Evolutionary conservation across 64 coral and sea anemone genomes (phyloP).

Genomic region (Porites australiensis): DNA sequence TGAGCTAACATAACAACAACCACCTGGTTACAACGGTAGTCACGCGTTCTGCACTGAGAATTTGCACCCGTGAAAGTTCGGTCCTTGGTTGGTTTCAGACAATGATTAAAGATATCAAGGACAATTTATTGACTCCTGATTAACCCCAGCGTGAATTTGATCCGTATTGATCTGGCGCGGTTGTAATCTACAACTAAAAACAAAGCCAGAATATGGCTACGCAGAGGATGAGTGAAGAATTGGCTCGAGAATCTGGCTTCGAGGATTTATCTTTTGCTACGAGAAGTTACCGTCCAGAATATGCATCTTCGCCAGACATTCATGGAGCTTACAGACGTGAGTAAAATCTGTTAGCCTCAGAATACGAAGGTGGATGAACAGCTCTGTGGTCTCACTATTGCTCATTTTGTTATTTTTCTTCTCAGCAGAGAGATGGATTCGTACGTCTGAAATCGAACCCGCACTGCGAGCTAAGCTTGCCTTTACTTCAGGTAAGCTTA

Average conservation of each 20-base stretch:
- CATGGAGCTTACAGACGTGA: constrained; percentile 50
- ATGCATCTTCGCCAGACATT: constrained; percentile 72
- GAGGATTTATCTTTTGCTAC: constrained; percentile 91
- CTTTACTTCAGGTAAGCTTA: constrained; percentile 76
- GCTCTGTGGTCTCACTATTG: constrained; percentile 19
- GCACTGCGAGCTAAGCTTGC: constrained; percentile 79
- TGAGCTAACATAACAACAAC: background rate
- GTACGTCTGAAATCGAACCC: constrained; percentile 77
- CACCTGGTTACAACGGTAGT: background rate
- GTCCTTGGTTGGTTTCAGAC: background rate
- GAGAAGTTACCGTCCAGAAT: constrained; percentile 90
- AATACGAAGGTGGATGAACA: constrained; percentile 26
- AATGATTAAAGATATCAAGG: background rate
- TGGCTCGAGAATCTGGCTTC: constrained; percentile 67
- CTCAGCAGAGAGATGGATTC: constrained; percentile 60
- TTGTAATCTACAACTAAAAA: background rate
- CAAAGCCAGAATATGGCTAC: constrained; percentile 21
- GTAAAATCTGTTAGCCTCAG: constrained; percentile 7
- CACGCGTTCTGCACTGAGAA: background rate
- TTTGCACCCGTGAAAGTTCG: background rate
- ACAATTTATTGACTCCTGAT: background rate
- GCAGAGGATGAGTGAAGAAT: constrained; percentile 30
- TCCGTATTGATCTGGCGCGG: constrained; percentile 12
- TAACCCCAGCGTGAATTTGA: constrained; percentile 8
- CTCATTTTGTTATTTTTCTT: constrained; percentile 13